Base-by-base conservation (phyloP, 2,797 vertebrate genomes). In the Chelmon rostratus region DNA sequence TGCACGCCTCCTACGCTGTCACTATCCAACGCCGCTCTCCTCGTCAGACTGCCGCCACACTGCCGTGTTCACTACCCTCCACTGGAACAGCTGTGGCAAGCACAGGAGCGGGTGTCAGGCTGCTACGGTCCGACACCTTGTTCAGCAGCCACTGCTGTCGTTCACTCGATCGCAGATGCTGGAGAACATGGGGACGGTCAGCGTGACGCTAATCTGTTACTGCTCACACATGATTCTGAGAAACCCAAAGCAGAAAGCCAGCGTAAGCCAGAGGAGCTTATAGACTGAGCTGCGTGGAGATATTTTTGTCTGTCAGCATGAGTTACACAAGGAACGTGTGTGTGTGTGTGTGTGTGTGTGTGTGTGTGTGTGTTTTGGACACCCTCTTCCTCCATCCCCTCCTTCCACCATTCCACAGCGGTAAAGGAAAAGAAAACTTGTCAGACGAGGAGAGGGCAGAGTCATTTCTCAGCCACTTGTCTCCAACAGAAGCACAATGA, bases 401-500 rank as follows among this genome's bases (percentile, higher is more conserved):
- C 80, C 54, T 50, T 80, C 76, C 78, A 38, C 76, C 78, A 38
- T 78, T 87, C 75, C 75, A 62, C 75, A 44, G 87, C 23, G 3
- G 84, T 66, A 71, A 81, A 90, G 84, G 86, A 90, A 91, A 90
- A 85, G 73, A 90, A 88, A 88, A 90, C 84, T 76, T 81, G 86
- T 90, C 74, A 72, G 67, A 68, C n/a, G 59, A 65, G 68, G 56
- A 53, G 66, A 79, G 54, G 56, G 56, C 61, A 82, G 75, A 82
- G 57, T 75, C 71, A 82, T 85, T 88, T 57, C 79, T 86, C 81
- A 88, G 52, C 86, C 85, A 87, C 84, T 85, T 89, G 87, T 81
- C 79, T 90, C 79, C 88, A 90, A 86, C 75, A 82, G 84, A 82
- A 92, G 91, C 83, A 89, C 11, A 1, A 67, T 59, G 50, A 79